phyloP scores from a whole-genome alignment of 2,113 vertebrate genomes.

The Cryptotis parvus region DNA sequence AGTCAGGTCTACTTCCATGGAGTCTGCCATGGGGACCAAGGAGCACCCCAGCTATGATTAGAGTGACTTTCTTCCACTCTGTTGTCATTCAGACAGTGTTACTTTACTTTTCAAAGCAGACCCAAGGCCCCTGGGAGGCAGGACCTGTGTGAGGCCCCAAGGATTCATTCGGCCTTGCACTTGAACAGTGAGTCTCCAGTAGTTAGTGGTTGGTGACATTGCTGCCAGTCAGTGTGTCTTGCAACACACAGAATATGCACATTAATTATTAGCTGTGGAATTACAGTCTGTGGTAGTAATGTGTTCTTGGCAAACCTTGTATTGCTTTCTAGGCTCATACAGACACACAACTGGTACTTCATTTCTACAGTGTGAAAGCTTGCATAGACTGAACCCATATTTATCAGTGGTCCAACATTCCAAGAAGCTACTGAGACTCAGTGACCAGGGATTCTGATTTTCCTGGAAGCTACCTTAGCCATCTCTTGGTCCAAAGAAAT shows the following conservation, averaged over 20 bases:
- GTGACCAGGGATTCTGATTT: conserved; percentile 25
- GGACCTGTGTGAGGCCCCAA: background rate
- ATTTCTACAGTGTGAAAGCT: conserved; percentile 15
- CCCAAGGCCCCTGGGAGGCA: background rate
- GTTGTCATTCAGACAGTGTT: background rate
- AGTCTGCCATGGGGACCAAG: background rate
- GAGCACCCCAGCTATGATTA: background rate
- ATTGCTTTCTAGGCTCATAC: conserved; percentile 31
- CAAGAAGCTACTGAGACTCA: conserved; percentile 35
- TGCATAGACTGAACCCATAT: background rate
- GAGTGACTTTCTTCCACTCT: background rate
- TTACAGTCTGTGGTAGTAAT: background rate
- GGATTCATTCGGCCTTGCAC: background rate
- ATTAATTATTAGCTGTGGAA: conserved; percentile 6
- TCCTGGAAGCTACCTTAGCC: background rate
- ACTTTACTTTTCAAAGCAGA: conserved; percentile 21
- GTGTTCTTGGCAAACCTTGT: no score
- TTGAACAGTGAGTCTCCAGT: background rate
- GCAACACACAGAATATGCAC: conserved; percentile 13
- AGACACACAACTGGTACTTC: background rate
- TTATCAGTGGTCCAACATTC: background rate
- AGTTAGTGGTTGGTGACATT: conserved; percentile 3
- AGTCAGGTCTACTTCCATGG: background rate
- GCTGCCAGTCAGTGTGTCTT: background rate
- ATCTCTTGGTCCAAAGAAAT: conserved; percentile 36